phyloP scores from a whole-genome alignment of 2,888 invertebrate species.

The Drosophila kuntzei region DNA sequence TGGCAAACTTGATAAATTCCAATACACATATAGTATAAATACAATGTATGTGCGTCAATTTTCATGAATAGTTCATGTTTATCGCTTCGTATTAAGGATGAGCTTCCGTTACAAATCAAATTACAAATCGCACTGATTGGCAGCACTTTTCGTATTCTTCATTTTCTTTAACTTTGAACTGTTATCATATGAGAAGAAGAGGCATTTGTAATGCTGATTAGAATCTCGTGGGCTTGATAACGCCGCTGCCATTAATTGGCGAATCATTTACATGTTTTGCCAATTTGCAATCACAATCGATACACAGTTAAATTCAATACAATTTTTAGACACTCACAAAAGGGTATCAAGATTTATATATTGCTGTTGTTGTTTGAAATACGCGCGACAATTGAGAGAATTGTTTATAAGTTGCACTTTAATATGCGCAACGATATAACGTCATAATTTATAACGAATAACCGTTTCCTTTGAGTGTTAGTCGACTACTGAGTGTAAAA shows the following conservation, averaged over 20 bases:
- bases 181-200: conserved; percentile 30
- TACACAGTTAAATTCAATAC: conserved; percentile 21
- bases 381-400: conserved; percentile 33
- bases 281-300: conserved; percentile 58
- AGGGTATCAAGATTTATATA: conserved; percentile 4
- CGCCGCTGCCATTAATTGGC: conserved; percentile 47
- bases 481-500: conserved; percentile 64
- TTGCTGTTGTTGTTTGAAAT: conserved; percentile 16
- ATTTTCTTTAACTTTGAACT: conserved; percentile 16
- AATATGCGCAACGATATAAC: conserved; percentile 35
- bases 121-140: conserved; percentile 46
- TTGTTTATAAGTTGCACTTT: conserved; percentile 30
- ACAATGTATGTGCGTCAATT: background rate
- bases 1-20: conserved; percentile 32
- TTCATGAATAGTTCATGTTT: conserved; percentile 22
- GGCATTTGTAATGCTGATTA: conserved; percentile 57
- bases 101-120: conserved; percentile 51
- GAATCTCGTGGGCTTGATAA: conserved; percentile 54
- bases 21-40: background rate
- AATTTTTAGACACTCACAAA: conserved; percentile 38
- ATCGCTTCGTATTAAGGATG: conserved; percentile 17
- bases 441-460: conserved; percentile 39
- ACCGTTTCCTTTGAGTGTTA: conserved; percentile 69
- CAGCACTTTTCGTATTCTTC: conserved; percentile 30
- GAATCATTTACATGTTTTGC: conserved; percentile 67